phyloP scores from a whole-genome alignment of 2,113 vertebrate genomes.

The Entomyzon cyanotis region DNA sequence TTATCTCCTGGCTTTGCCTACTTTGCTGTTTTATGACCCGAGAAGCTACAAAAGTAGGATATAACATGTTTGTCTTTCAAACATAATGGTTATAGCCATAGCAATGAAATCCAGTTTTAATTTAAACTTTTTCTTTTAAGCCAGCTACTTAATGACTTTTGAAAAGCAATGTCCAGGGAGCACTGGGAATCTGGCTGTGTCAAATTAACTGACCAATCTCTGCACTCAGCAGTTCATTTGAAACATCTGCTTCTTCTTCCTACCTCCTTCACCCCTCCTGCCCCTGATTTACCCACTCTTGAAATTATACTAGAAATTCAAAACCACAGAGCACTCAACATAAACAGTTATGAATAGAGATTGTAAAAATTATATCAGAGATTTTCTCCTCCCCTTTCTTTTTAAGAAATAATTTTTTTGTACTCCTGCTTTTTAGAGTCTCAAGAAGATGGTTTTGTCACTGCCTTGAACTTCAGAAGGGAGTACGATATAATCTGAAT shows the following conservation, averaged over 20 bases:
- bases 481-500: background rate
- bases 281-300: background rate
- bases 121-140: background rate
- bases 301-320: background rate
- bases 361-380: background rate
- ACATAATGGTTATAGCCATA: background rate
- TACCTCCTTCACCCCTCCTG: accelerated
- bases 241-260: background rate
- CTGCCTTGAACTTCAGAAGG: background rate
- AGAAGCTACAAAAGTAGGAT: background rate
- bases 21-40: background rate
- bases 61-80: background rate
- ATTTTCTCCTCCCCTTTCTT: background rate
- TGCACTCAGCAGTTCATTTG: background rate
- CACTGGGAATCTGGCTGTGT: background rate
- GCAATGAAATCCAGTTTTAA: background rate
- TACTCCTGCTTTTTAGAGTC: background rate
- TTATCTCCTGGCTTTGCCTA: background rate
- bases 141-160: background rate
- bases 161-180: background rate
- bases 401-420: background rate
- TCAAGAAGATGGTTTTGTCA: background rate
- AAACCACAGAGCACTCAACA: background rate
- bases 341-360: background rate
- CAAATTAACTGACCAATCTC: background rate